phyloP scores from a whole-genome alignment of 1,140 invertebrate species.

The Lepidurus apus region DNA sequence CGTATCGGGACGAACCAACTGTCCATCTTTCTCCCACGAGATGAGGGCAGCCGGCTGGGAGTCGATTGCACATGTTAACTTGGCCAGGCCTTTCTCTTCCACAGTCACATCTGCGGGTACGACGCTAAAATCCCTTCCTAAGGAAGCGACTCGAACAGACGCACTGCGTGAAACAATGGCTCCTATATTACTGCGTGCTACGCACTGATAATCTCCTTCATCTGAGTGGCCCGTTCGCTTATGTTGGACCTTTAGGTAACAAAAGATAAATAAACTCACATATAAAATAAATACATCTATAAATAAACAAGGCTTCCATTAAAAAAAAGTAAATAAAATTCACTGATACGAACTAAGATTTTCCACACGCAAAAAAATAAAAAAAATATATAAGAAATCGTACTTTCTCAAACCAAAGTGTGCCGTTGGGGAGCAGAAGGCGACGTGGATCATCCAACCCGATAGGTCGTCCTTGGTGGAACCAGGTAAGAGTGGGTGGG shows the following conservation, averaged over 20 bases:
- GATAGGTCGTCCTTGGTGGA: slow-evolving; percentile 37
- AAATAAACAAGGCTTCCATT: neutral
- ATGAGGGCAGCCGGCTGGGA: slow-evolving; percentile 51
- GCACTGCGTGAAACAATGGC: slow-evolving; percentile 45
- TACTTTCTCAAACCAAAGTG: slow-evolving; percentile 43
- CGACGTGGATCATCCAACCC: slow-evolving; percentile 37
- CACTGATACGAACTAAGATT: neutral
- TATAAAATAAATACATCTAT: neutral
- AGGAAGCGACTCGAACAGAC: slow-evolving; percentile 44
- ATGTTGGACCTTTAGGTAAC: slow-evolving; percentile 35
- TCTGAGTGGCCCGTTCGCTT: slow-evolving; percentile 39
- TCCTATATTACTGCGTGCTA: slow-evolving; percentile 42
- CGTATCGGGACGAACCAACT: neutral
- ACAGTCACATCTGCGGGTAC: slow-evolving; percentile 47
- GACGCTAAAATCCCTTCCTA: slow-evolving; percentile 48
- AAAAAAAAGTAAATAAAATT: neutral
- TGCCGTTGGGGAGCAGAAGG: slow-evolving; percentile 43
- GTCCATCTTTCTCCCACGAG: slow-evolving; percentile 50
- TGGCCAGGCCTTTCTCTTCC: slow-evolving; percentile 48
- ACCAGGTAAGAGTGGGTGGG: slow-evolving; percentile 36
- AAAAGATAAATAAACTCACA: neutral
- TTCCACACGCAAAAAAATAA: neutral
- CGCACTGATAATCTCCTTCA: slow-evolving; percentile 46
- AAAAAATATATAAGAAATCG: slow-evolving; percentile 19
- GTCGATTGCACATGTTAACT: slow-evolving; percentile 52